These are phyloP conservation scores for Oplegnathus fasciatus DNA, from an alignment of 2,113 vertebrate genomes.

Conservation along the genomic window DNA sequence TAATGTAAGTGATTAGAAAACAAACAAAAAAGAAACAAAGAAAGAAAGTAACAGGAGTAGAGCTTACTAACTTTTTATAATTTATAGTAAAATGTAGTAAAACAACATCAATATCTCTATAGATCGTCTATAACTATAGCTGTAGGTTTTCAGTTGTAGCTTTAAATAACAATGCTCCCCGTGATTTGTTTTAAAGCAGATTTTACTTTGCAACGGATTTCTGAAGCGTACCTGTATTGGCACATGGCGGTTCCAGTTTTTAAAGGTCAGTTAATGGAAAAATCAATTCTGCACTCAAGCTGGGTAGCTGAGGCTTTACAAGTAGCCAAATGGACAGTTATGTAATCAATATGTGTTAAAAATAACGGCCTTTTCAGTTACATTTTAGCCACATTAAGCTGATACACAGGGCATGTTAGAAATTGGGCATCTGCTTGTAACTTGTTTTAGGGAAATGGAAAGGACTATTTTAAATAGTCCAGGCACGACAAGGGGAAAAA, in stretches of 20 bases:
- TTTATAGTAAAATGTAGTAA: too few species aligned
- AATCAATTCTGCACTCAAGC: conserved; percentile 58
- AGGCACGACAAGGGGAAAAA: not conserved
- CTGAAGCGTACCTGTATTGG: conserved; percentile 16
- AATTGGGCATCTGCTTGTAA: conserved; percentile 10
- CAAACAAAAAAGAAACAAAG: too few species aligned
- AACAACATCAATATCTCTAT: not conserved
- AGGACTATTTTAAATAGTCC: conserved; percentile 45
- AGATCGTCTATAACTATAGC: not conserved
- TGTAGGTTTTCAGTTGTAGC: not conserved
- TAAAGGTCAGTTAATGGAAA: conserved; percentile 61
- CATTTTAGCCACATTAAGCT: conserved; percentile 41
- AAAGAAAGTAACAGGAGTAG: not conserved
- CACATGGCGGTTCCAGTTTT: conserved; percentile 17
- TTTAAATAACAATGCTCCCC: not conserved
- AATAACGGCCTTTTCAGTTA: conserved; percentile 50
- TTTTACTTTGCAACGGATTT: conserved; percentile 10
- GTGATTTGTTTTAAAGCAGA: conserved; percentile 10
- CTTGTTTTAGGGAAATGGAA: conserved; percentile 30
- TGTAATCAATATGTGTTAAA: conserved; percentile 56
- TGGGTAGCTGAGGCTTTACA: conserved; percentile 27
- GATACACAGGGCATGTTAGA: not conserved
- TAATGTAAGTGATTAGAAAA: not conserved
- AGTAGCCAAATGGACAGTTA: conserved; percentile 63
- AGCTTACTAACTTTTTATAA: not conserved